Base-by-base conservation (phyloP, 1,140 invertebrate species). In the Meloidogyne hapla region DNA sequence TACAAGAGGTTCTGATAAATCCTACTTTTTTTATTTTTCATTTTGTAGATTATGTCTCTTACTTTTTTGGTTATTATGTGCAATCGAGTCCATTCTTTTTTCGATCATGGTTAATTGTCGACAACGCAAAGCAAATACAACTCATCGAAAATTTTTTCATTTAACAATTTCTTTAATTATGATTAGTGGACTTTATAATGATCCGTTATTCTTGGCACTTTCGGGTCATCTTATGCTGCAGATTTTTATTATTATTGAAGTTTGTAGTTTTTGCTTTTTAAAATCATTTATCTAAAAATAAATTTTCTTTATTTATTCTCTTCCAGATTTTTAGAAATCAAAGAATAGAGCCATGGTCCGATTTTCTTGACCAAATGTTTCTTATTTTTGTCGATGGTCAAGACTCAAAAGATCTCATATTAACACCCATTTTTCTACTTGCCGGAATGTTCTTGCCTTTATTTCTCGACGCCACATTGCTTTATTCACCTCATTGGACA, bases 131-230 rank as follows among this genome's bases (percentile, higher is more conserved):
- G 66, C 69, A n/a, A 77, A 48, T 18, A 85, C 83, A 15, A 45
- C 71, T 0, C 84, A 84, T 67, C 62, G 83, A 26, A 84, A 84
- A 48, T 84, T 84, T 48, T 84, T 84, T 56, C 83, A 84, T 76
- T n/a, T 85, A 18, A 84, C 83, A 18, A 71, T 83, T 33, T 82
- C 82, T 5, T 28, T 84, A 28, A 75, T 84, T 26, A 72, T 83
- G 0, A 48, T 83, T 61, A 74, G 67, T 63, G 83, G 83, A 23
- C 63, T 84, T 21, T 45, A 73, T 18, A 80, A 82, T 61, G 83
- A 84, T 63, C 83, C 84, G 8, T 10, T 45, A 6, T 80, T 84
- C 45, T 48, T 72, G 12, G 48, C 71, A 12, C 67, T 84, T 6
- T 78, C 74, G 23, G 79, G 64, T 9, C 73, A 82, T 69, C 42